Evolutionary conservation across 2,888 invertebrate genomes (phyloP), one percentile per base, ranked within the genome.

Genomic region (Epinotia bilunana): DNA sequence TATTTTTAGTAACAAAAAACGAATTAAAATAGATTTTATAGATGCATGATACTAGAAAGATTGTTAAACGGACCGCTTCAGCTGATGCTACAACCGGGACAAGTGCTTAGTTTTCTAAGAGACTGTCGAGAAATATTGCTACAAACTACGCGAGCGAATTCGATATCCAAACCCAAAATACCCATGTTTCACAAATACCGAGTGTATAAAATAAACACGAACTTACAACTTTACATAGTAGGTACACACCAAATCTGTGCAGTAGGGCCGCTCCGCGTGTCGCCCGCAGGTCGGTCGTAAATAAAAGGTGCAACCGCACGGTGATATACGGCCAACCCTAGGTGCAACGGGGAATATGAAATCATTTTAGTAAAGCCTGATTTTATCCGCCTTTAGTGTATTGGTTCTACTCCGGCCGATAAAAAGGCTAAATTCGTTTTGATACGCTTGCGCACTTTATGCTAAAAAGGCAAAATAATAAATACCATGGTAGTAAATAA

Each of bases 261-360:
- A 46, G 16, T 16, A 33, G 23, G 28, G 67, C 49, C 20, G 20
- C 18, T 18, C 55, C 58, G 18, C 79, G 73, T 79, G 88, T 87
- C 86, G 79, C 76, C 76, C 78, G 81, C 86, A 87, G 83, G 77
- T 74, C 72, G 75, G 76, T 81, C 77, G 85, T 89, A 89, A 89
- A 89, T 88, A 86, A 85, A 83, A 85, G 86, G 84, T 86, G 82
- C 83, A 85, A 82, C 82, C 81, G 80, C 82, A 81, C 78, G 79
- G 79, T 88, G 83, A 88, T 79, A 68, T 43, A 73, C 67, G 67
- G 73, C 65, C 63, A 57, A 53, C 72, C 71, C 60, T 73, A 76
- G 75, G 77, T 77, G 77, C 58, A 60, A 3, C 65, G 18, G 53
- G 53, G 53, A 55, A 61, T 67, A 65, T 28, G 55, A 49, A 68